A percentile compares a stretch with the other conserved stretches of the same genome.
phyloP scores from a whole-genome alignment of 2,113 vertebrate genomes.

The Apus apus region DNA sequence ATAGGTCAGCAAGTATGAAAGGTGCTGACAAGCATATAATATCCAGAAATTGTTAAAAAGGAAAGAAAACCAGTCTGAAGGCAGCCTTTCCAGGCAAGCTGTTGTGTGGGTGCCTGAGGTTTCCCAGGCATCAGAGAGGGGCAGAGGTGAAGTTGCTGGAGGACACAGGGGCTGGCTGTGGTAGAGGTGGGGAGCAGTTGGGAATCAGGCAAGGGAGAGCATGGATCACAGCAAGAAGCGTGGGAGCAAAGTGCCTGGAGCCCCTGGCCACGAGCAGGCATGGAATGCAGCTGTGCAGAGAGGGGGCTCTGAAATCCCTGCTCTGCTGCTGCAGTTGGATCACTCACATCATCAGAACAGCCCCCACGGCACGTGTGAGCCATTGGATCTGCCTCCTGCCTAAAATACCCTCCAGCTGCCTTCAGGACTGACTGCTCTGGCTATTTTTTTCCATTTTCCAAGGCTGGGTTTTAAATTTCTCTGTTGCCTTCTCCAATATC shows the following conservation, averaged over 20 bases:
- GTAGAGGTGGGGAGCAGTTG: neutral
- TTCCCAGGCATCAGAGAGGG: rapidly evolving
- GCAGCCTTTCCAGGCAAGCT: neutral
- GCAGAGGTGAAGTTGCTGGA: neutral
- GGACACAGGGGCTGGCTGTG: too few relatives aligned
- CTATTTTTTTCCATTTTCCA: neutral
- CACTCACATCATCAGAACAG: neutral
- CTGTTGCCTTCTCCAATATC: rapidly evolving
- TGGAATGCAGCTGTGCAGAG: neutral
- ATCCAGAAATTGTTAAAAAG: neutral
- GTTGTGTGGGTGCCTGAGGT: neutral
- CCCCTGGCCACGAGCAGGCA: rapidly evolving
- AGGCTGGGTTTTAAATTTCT: conserved; percentile 4
- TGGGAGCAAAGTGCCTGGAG: rapidly evolving
- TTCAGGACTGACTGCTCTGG: neutral
- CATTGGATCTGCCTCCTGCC: neutral
- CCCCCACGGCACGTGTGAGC: neutral
- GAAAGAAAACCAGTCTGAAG: neutral
- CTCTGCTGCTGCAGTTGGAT: neutral
- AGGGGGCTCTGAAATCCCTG: neutral
- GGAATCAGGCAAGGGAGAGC: neutral
- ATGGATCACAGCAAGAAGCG: neutral
- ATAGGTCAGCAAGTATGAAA: conserved; percentile 6
- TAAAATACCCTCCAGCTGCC: neutral
- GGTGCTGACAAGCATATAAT: conserved; percentile 21